phyloP scores from a whole-genome alignment of 2,888 invertebrate species.

The Apamea epomidion region DNA sequence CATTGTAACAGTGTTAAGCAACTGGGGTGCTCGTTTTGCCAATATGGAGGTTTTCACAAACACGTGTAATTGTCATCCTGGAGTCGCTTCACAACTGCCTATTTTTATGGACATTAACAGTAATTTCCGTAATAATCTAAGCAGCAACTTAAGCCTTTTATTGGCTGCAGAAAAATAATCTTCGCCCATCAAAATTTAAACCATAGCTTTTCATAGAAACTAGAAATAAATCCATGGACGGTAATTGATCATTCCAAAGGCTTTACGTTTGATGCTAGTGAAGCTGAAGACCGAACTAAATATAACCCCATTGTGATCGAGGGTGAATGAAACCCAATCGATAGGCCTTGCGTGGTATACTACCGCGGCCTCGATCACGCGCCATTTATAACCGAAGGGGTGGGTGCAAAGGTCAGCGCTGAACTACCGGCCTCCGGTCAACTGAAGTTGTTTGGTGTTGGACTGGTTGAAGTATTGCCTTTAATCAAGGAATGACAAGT shows the following conservation, averaged over 20 bases:
- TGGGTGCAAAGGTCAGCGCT: slow-evolving; percentile 50
- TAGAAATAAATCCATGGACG: neutral
- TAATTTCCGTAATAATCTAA: neutral
- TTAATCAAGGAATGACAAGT: neutral
- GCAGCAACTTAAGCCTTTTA: no score
- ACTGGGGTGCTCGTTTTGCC: neutral
- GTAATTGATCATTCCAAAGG: slow-evolving; percentile 10
- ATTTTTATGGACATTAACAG: neutral
- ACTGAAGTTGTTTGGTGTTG: slow-evolving; percentile 12
- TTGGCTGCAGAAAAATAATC: neutral
- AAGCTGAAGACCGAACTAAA: slow-evolving; percentile 27
- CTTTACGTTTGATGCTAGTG: slow-evolving; percentile 12
- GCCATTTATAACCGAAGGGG: slow-evolving; percentile 40
- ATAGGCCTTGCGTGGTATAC: slow-evolving; percentile 45
- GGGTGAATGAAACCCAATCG: slow-evolving; percentile 59
- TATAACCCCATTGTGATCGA: slow-evolving; percentile 45
- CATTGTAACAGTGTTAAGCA: neutral
- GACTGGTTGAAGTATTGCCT: slow-evolving; percentile 3
- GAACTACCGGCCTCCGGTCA: slow-evolving; percentile 17
- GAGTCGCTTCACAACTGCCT: neutral
- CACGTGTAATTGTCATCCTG: neutral
- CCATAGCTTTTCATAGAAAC: neutral
- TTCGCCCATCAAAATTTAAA: neutral
- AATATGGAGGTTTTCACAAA: neutral
- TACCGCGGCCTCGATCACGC: slow-evolving; percentile 32